phyloP scores from a whole-genome alignment of 2,113 vertebrate species.

The Nibea coibor region DNA sequence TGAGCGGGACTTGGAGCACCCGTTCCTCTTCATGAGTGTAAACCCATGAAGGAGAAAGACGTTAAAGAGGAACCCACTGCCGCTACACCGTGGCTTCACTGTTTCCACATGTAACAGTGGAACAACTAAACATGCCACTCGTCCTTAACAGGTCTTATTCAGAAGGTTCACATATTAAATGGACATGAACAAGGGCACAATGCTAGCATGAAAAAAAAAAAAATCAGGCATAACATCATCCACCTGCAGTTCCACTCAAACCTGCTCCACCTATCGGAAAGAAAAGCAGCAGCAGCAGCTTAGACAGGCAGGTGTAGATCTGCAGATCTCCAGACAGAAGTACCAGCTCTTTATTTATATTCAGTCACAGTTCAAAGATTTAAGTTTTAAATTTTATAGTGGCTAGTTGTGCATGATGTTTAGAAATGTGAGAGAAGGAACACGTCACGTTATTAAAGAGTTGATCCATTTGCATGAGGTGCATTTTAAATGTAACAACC shows the following conservation, averaged over 20 bases:
- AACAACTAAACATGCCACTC: conserved; percentile 13
- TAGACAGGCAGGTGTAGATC: not conserved
- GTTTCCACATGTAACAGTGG: conserved; percentile 22
- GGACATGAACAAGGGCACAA: not conserved
- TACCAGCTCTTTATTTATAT: not conserved
- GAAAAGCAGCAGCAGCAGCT: conserved; percentile 14
- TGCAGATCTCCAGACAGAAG: not conserved
- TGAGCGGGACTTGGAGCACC: not conserved
- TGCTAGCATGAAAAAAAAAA: not conserved
- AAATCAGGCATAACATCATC: too few relatives aligned
- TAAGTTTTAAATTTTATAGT: too few relatives aligned
- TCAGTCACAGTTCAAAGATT: too few relatives aligned
- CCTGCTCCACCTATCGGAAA: not conserved
- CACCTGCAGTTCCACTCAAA: not conserved
- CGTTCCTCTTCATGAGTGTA: not conserved
- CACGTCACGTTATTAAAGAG: too few relatives aligned
- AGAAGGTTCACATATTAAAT: not conserved
- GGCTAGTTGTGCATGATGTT: too few relatives aligned
- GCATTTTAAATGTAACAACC: not conserved
- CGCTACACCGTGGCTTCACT: not conserved
- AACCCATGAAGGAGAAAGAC: too few relatives aligned
- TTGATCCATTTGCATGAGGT: not conserved
- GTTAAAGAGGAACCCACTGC: not conserved
- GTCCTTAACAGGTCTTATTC: not conserved
- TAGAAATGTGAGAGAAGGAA: not conserved